Evolutionary conservation across 2,797 vertebrate species (phyloP).

Genomic region (Nyctibius grandis): DNA sequence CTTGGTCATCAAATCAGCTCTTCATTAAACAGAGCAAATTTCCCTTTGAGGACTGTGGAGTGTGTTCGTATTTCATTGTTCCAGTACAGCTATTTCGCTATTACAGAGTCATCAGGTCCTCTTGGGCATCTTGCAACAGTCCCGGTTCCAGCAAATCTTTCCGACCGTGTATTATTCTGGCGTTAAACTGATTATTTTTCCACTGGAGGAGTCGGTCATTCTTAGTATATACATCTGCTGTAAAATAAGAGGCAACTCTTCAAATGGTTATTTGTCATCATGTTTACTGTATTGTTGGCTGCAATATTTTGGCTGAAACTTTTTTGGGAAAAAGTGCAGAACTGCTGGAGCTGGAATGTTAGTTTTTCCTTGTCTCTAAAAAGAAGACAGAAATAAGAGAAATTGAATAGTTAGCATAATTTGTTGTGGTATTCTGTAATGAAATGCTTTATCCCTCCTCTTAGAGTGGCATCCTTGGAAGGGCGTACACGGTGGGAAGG

Average conservation of each 20-base stretch:
- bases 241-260: neutral
- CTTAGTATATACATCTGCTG: neutral
- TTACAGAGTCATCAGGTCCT: neutral
- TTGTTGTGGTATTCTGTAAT: neutral
- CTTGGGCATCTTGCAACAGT: neutral
- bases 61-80: conserved; percentile 18
- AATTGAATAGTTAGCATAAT: neutral
- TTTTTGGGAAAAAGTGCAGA: neutral
- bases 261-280: neutral
- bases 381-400: neutral
- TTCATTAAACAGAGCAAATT: conserved; percentile 24
- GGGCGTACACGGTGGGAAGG: rapidly evolving
- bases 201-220: neutral
- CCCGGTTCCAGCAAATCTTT: conserved; percentile 13
- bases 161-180: neutral
- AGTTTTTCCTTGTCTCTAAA: neutral
- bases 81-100: neutral
- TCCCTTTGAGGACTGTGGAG: neutral
- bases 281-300: neutral
- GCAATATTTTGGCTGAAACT: neutral
- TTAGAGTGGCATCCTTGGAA: neutral
- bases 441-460: neutral
- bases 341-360: neutral
- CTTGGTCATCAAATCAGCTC: neutral
- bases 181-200: neutral